Evolutionary conservation across 2,113 vertebrate species (phyloP).

Genomic region (Onychorhynchus coronatus): DNA sequence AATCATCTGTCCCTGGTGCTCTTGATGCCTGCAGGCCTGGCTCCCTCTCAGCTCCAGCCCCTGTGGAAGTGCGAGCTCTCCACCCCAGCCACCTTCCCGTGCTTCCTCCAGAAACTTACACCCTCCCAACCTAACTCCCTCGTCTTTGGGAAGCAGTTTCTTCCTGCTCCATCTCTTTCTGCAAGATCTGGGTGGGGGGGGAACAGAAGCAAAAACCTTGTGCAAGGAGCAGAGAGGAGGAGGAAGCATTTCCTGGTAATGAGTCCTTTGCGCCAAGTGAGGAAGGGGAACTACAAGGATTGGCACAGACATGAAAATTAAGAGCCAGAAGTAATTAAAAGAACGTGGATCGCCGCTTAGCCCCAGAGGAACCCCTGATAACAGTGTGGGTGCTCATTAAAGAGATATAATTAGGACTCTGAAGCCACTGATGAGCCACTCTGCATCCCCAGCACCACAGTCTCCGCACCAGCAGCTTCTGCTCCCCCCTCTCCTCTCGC

Average conservation of each 20-base stretch:
- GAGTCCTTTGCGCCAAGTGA: neutral
- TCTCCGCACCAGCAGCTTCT: neutral
- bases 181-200: neutral
- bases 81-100: neutral
- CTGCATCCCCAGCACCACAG: neutral
- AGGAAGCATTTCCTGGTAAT: neutral
- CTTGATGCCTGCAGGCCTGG: rapidly evolving
- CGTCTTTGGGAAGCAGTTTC: neutral
- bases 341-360: neutral
- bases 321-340: conserved; percentile 25
- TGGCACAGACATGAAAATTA: neutral
- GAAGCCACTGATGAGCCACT: neutral
- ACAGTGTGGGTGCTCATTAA: conserved; percentile 45
- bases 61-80: rapidly evolving
- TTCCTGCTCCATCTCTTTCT: rapidly evolving
- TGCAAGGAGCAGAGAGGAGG: neutral
- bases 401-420: conserved; percentile 24
- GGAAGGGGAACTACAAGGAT: neutral
- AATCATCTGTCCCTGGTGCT: rapidly evolving
- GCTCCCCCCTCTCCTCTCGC: neutral
- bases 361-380: conserved; percentile 15
- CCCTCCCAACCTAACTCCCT: rapidly evolving
- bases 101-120: neutral
- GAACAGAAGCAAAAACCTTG: neutral
- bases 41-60: neutral